Percentiles rank a stretch among this genome's conserved stretches.
phyloP scores from a whole-genome alignment of 2,113 vertebrate species.

The Crotalus viridis region DNA sequence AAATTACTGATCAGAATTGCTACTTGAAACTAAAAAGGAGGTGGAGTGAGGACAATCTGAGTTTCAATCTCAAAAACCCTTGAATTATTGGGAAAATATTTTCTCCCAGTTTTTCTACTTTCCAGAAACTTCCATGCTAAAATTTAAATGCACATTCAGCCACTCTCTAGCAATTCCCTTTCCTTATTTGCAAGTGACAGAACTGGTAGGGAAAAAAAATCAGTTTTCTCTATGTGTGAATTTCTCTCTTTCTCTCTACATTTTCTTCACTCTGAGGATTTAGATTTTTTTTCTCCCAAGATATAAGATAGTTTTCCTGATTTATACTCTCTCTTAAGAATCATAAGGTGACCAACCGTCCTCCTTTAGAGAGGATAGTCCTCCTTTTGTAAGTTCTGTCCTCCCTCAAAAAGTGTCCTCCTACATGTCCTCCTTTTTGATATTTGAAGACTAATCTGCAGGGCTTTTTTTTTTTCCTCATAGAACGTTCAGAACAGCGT shows the following conservation, averaged over 20 bases:
- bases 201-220: background rate
- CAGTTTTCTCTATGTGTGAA: background rate
- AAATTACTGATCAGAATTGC: constrained; percentile 4
- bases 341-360: background rate
- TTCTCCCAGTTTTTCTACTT: background rate
- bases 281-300: background rate
- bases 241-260: background rate
- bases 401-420: too few species aligned
- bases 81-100: background rate
- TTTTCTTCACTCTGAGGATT: background rate
- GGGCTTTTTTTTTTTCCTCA: too few species aligned
- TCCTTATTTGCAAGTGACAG: background rate
- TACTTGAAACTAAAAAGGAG: background rate
- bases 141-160: background rate
- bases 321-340: background rate
- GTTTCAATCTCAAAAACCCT: background rate
- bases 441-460: too few species aligned
- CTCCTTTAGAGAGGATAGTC: too few species aligned
- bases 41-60: background rate
- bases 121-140: background rate
- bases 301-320: background rate
- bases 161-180: background rate
- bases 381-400: too few species aligned
- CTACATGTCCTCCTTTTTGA: too few species aligned
- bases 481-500: too few species aligned